Percentiles rank a stretch among this genome's conserved stretches.
phyloP scores from a whole-genome alignment of 2,797 vertebrate genomes.

The Schizopygopsis pylzovi region DNA sequence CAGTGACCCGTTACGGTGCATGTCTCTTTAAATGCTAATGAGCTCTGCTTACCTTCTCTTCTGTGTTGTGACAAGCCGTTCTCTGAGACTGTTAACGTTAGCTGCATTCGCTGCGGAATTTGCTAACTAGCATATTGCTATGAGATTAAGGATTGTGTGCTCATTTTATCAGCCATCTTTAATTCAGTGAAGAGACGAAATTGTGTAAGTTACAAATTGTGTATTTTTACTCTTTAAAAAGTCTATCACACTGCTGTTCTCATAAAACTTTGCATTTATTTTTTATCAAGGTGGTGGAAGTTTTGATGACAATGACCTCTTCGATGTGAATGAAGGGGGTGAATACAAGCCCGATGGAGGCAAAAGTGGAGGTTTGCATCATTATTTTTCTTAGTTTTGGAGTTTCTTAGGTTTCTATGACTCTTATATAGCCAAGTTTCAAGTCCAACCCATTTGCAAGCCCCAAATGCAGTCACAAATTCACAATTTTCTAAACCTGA shows the following conservation, averaged over 20 bases:
- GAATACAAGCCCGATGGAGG: slow-evolving; percentile 50
- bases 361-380: slow-evolving; percentile 31
- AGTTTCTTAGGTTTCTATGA: neutral
- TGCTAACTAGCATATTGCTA: too few relatives aligned
- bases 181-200: too few relatives aligned
- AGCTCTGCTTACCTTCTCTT: too few relatives aligned
- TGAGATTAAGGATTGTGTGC: too few relatives aligned
- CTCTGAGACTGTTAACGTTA: too few relatives aligned
- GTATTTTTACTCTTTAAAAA: neutral
- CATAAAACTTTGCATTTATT: neutral
- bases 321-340: neutral
- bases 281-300: slow-evolving; percentile 34
- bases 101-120: too few relatives aligned
- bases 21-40: too few relatives aligned
- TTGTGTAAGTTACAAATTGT: neutral
- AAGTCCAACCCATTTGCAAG: neutral
- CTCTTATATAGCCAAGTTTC: neutral
- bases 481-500: neutral
- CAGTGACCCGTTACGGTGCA: too few relatives aligned
- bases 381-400: neutral
- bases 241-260: neutral
- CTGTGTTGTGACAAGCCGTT: too few relatives aligned
- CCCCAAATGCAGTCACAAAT: neutral
- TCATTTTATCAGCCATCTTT: too few relatives aligned
- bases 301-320: slow-evolving; percentile 43